Evolutionary conservation across 1,140 invertebrate species (phyloP).

Genomic region (Bombus waltoni): DNA sequence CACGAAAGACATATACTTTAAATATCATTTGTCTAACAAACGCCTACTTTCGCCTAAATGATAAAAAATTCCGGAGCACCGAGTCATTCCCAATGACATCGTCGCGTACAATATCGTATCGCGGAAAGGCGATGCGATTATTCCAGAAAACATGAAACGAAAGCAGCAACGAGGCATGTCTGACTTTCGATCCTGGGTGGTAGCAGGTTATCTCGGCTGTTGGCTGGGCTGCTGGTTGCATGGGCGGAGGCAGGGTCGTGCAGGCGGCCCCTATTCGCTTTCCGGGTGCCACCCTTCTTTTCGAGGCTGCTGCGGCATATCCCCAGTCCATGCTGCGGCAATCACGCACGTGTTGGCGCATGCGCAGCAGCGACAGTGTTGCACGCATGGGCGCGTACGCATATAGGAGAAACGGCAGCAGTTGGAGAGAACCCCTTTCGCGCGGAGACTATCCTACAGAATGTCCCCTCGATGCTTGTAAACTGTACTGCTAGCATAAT

Average conservation of each 20-base stretch:
- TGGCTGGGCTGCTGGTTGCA: constrained; percentile 67
- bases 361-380: constrained; percentile 58
- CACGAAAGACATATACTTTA: too few relatives aligned
- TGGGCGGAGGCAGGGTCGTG: constrained; percentile 80
- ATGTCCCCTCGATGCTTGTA: constrained; percentile 13
- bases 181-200: constrained; percentile 64
- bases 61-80: background rate
- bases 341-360: constrained; percentile 68
- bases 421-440: constrained; percentile 2
- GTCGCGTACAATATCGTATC: background rate
- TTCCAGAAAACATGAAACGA: constrained; percentile 11
- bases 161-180: constrained; percentile 32
- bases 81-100: background rate
- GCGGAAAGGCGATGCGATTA: background rate
- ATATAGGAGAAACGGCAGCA: constrained; percentile 22
- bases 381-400: constrained; percentile 54
- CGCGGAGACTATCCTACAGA: background rate
- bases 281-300: constrained; percentile 78
- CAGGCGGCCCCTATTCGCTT: constrained; percentile 79
- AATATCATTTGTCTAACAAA: background rate
- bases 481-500: background rate
- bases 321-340: constrained; percentile 58
- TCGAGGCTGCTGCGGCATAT: constrained; percentile 67
- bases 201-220: constrained; percentile 65
- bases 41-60: background rate